Conservation (phyloP, 2,797 vertebrate genomes). For the Phrynocephalus vlangalii region DNA sequence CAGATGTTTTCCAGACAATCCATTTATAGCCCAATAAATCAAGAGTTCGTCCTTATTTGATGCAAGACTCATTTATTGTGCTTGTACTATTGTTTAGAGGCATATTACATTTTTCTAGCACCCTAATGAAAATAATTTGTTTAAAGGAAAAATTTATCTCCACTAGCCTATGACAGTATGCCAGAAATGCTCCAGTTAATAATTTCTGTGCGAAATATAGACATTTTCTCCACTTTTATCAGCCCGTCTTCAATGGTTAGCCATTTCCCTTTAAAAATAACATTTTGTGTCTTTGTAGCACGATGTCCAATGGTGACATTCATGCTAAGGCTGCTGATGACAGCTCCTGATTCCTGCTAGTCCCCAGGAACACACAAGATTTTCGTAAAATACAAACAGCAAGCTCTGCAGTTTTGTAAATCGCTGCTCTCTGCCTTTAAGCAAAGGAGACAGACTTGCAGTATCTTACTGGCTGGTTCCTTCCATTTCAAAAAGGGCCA, state of each 20-base stretch:
- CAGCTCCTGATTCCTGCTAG: neutral
- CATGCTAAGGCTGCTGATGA: neutral
- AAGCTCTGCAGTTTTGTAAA: constrained; percentile 15
- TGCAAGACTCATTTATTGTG: neutral
- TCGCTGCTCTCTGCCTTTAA: neutral
- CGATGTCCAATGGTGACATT: neutral
- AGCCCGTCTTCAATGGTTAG: neutral
- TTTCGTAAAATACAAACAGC: constrained; percentile 5
- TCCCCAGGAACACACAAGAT: constrained; percentile 1
- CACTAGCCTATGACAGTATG: neutral
- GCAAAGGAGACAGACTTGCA: neutral
- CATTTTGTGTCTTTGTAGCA: neutral
- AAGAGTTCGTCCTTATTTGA: neutral
- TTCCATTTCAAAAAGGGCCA: constrained; percentile 19
- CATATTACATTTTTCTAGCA: neutral
- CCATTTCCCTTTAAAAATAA: neutral
- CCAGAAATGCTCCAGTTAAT: neutral
- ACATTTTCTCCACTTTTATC: neutral
- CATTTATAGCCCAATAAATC: constrained; percentile 1
- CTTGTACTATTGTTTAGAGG: neutral
- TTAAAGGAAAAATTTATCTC: neutral
- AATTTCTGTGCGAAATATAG: neutral
- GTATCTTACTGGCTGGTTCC: constrained; percentile 1
- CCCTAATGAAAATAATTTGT: neutral
- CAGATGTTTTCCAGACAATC: neutral